Evolutionary conservation across 2,797 vertebrate genomes (phyloP).

Genomic region (Myripristis murdjan): DNA sequence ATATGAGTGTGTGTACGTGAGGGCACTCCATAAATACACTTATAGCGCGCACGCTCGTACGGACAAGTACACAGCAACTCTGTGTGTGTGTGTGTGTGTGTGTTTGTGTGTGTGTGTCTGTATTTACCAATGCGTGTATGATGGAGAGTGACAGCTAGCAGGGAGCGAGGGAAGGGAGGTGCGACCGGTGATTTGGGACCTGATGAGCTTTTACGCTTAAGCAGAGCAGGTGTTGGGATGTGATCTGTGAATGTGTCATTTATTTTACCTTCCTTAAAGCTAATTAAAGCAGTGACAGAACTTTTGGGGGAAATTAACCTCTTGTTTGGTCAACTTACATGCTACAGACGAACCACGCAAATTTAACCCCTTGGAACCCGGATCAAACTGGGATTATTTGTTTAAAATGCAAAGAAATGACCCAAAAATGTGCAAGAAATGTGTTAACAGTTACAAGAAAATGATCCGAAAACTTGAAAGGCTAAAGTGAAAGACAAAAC

Average conservation of each 20-base stretch:
- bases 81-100: neutral
- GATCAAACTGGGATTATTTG: no score
- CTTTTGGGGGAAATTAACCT: no score
- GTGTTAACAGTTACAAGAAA: no score
- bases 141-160: conserved; percentile 43
- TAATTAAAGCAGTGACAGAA: no score
- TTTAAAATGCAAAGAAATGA: no score
- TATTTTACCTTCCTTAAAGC: neutral
- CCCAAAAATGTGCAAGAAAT: no score
- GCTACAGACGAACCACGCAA: no score
- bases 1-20: conserved; percentile 48
- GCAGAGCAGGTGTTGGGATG: conserved; percentile 46
- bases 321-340: no score
- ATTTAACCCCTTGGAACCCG: no score
- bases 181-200: conserved; percentile 50
- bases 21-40: conserved; percentile 46
- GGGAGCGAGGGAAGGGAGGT: conserved; percentile 9
- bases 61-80: conserved; percentile 23
- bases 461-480: no score
- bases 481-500: no score
- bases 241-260: conserved; percentile 29
- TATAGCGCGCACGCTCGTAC: conserved; percentile 2
- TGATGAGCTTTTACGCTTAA: conserved; percentile 13
- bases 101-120: conserved; percentile 12
- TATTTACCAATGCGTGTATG: conserved; percentile 58